phyloP scores from a whole-genome alignment of 2,797 vertebrate species.

The Mus caroli region DNA sequence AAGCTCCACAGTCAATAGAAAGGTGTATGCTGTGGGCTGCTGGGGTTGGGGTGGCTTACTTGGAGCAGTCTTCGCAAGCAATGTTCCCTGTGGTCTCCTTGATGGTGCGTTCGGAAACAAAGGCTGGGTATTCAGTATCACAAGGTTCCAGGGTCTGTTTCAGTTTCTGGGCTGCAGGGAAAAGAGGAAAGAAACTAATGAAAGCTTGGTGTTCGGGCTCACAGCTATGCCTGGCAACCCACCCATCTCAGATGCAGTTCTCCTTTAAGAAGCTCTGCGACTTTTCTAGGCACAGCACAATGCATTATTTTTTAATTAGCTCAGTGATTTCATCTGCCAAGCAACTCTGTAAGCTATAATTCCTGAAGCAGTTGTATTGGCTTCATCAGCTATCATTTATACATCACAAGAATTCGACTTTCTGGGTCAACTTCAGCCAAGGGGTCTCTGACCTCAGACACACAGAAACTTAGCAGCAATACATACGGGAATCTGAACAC shows the following conservation, averaged over 20 bases:
- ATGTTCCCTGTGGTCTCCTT: conserved; percentile 98
- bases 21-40: not conserved
- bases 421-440: conserved; percentile 70
- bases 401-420: conserved; percentile 67
- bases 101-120: conserved; percentile 98
- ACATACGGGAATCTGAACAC: conserved; percentile 43
- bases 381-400: conserved; percentile 79
- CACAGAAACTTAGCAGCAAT: conserved; percentile 52
- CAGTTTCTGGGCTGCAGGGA: conserved; percentile 93
- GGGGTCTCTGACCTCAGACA: conserved; percentile 64
- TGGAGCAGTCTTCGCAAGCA: conserved; percentile 97
- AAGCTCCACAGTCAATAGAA: conserved; percentile 58
- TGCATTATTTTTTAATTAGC: conserved; percentile 86
- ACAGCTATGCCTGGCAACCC: conserved; percentile 75
- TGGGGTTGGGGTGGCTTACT: conserved; percentile 89
- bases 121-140: conserved; percentile 98
- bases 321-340: conserved; percentile 77
- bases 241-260: conserved; percentile 49
- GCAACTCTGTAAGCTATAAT: conserved; percentile 80
- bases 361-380: conserved; percentile 74
- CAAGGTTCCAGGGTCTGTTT: conserved; percentile 96
- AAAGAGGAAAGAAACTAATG: conserved; percentile 66
- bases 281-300: conserved; percentile 88
- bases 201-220: conserved; percentile 71
- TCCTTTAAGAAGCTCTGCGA: conserved; percentile 88